Base-by-base conservation (phyloP, 1,140 invertebrate species). In the Asobara japonica region DNA sequence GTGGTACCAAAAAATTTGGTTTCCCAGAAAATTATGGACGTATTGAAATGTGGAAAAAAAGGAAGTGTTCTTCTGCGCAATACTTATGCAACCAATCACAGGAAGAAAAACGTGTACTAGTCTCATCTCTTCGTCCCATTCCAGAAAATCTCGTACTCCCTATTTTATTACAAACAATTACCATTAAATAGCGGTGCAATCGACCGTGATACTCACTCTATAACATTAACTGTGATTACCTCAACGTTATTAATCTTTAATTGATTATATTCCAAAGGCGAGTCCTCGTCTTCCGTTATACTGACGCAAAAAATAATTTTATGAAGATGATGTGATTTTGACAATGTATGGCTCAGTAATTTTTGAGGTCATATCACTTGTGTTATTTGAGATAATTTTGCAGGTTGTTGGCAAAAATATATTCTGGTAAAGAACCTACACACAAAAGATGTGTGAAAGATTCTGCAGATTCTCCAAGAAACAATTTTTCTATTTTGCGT, bases 171-270 rank as follows among this genome's bases (percentile, higher is more conserved):
- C 22, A 25, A 13, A 38, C 27, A 36, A 18, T 41, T 33, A 29
- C 36, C 36, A 69, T 29, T 30, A 73, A 31, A 5, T 38, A 62
- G 56, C 41, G 69, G 69, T 20, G 61, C 51, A 45, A 48, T n/a
- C 62, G 61, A 65, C 61, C 69, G 69, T 65, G 61, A 65, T 71
- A 75, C 36, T 67, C 64, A 71, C 51, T 69, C 68, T 74, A 74
- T 33, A 74, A 65, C 48, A 65, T 72, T 75, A 72, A 68, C 73
- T 75, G 73, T 75, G 73, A 75, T 75, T 75, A 75, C 71, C 71
- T 41, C 61, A 38, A 41, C 11, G 18, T 29, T 29, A 48, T 68
- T 31, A 33, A 65, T 25, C 36, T 62, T 33, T 70, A 41, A 64
- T 70, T 38, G 36, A 62, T 16, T 64, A 22, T 72, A 65, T 64